Conservation (phyloP, 1,140 invertebrate genomes). For the Drosophila pandora region DNA sequence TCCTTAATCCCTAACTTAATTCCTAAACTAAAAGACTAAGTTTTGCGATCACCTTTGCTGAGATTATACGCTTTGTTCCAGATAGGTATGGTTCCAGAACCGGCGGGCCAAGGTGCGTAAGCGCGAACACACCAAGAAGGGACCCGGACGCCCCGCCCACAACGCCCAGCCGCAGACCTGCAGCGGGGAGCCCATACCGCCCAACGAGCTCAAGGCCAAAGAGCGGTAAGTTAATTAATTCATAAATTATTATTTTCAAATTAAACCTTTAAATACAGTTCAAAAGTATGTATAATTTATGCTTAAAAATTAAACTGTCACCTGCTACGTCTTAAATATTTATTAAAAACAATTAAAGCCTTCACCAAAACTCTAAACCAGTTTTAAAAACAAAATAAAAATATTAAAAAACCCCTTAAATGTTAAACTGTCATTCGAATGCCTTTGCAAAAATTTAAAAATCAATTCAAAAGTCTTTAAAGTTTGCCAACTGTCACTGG, state of each 20-base stretch:
- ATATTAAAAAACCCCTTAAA: background rate
- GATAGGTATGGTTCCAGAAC: constrained; percentile 99
- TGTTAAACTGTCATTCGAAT: background rate
- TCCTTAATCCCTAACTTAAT: too few species aligned
- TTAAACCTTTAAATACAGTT: background rate
- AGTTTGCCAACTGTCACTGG: background rate
- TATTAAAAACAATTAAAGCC: too few species aligned
- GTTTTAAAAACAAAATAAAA: background rate
- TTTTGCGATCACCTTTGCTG: constrained; percentile 65
- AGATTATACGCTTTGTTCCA: constrained; percentile 84
- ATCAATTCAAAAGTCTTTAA: constrained; percentile 1
- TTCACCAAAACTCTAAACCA: background rate
- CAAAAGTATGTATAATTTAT: background rate
- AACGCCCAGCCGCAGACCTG: constrained; percentile 99
- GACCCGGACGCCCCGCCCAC: constrained; percentile 98
- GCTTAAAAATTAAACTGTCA: too few species aligned
- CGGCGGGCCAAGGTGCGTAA: constrained; percentile 99
- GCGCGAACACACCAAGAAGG: constrained; percentile 99
- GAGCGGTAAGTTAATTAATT: constrained; percentile 87
- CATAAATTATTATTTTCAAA: too few species aligned
- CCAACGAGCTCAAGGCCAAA: constrained; percentile 95
- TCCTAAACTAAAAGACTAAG: too few species aligned
- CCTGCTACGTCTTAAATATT: too few species aligned
- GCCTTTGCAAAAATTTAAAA: background rate
- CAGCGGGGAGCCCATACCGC: constrained; percentile 98